Base-by-base conservation (phyloP, 1,140 invertebrate species). In the Drosophila saltans region DNA sequence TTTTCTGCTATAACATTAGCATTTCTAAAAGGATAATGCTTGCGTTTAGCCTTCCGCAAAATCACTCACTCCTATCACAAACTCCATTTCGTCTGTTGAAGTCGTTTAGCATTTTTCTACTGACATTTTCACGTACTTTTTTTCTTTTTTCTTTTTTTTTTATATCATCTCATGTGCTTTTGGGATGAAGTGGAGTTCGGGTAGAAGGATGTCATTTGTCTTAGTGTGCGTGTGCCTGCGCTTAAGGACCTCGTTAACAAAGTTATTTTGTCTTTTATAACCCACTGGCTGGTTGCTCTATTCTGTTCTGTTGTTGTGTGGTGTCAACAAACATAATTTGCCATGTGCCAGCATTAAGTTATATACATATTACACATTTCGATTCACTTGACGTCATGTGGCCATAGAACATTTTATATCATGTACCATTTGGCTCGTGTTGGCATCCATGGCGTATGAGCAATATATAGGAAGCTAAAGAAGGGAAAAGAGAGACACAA, bases 191-290 rank as follows among this genome's bases (percentile, higher is more conserved):
- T 9, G 21, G 21, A 55, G 41, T 39, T 6, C 41, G 36, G 9
- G 33, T 2, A 7, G 3, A 39, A 39, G 57, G 28, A 41, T 81
- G 68, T 77, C 77, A 65, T 77, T 65, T 64, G 63, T 75, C 58
- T 70, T 21, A 11, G 55, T 48, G 78, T 72, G 64, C 45, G 64
- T 59, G 68, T 75, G 86, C 68, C 78, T 90, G 88, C 77, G 52
- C 80, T 88, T 88, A 88, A 90, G 82, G 78, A 80, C 82, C 80
- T 90, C 88, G 88, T 90, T 90, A 91, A 90, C 83, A 90, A 91
- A 91, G 88, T 88, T 90, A 90, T 90, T 90, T 90, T 90, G 88
- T 90, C 83, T 88, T 88, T 89, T 88, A 88, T 88, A 81, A 64
- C 80, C 66, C 59, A 65, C 76, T 79, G 85, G 45, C 21, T 52